Evolutionary conservation across 2,797 vertebrate species (phyloP).

Genomic region (Rhynchotus rufescens): DNA sequence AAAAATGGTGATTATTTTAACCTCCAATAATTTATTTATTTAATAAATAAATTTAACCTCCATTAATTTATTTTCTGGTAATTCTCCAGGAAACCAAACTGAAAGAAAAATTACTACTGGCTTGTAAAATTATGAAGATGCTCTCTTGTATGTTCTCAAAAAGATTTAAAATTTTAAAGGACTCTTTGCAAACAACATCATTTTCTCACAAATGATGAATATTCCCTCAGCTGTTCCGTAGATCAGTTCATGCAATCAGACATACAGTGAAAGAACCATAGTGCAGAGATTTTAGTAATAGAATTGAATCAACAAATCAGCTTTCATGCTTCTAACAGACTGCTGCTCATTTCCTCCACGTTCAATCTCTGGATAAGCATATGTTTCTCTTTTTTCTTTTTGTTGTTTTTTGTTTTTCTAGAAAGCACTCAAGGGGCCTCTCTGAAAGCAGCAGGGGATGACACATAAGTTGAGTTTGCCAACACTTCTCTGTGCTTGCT

Average conservation of each 20-base stretch:
- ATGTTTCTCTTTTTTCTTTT: slow-evolving; percentile 18
- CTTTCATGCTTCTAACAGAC: slow-evolving; percentile 23
- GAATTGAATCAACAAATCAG: slow-evolving; percentile 39
- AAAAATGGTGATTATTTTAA: background rate
- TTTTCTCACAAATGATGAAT: slow-evolving; percentile 41
- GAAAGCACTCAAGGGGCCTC: slow-evolving; percentile 18
- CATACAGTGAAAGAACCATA: slow-evolving; percentile 15
- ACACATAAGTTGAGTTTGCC: slow-evolving; percentile 21
- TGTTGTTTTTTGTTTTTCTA: background rate
- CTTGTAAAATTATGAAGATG: slow-evolving; percentile 22
- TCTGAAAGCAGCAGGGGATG: slow-evolving; percentile 6
- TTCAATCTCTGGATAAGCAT: slow-evolving; percentile 42
- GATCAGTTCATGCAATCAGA: slow-evolving; percentile 45
- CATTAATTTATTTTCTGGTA: background rate
- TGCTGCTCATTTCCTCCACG: slow-evolving; percentile 5
- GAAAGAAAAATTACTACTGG: background rate
- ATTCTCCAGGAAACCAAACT: background rate
- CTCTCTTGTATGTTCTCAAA: background rate
- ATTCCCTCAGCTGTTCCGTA: slow-evolving; percentile 35
- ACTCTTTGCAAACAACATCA: background rate
- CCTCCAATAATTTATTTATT: background rate
- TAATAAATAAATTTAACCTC: too few relatives aligned
- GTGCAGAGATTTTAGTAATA: slow-evolving; percentile 16
- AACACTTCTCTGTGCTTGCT: slow-evolving; percentile 3
- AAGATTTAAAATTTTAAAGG: slow-evolving; percentile 16